Evolutionary conservation across 2,113 vertebrate genomes (phyloP).

Genomic region (Hippocampus barbouri): DNA sequence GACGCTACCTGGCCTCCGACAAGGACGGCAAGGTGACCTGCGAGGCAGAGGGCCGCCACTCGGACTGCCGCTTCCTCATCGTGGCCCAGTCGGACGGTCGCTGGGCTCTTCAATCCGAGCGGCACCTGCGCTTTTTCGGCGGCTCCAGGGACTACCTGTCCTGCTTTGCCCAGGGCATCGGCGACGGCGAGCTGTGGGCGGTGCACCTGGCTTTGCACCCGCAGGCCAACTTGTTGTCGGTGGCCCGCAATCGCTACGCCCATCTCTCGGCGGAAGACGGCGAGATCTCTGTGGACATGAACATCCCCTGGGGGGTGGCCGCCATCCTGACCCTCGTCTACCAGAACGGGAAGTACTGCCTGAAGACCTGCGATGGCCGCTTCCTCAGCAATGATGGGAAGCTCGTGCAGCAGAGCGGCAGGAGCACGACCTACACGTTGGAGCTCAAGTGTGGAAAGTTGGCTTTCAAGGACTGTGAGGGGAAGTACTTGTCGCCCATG

Average conservation of each 20-base stretch:
- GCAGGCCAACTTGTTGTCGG: constrained; percentile 87
- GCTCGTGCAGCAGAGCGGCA: constrained; percentile 74
- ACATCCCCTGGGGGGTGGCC: constrained; percentile 91
- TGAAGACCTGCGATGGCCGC: constrained; percentile 85
- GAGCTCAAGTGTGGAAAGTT: constrained; percentile 90
- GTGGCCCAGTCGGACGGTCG: constrained; percentile 88
- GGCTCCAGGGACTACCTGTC: constrained; percentile 85
- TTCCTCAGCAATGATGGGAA: constrained; percentile 87
- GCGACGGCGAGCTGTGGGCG: constrained; percentile 86
- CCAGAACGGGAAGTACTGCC: constrained; percentile 84
- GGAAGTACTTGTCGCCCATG: constrained; percentile 87
- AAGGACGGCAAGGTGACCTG: constrained; percentile 89
- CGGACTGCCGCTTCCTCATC: constrained; percentile 82
- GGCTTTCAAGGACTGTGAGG: constrained; percentile 93
- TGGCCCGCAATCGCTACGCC: constrained; percentile 89
- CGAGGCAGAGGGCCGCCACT: constrained; percentile 77
- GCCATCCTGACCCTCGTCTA: constrained; percentile 89
- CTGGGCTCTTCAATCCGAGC: constrained; percentile 89
- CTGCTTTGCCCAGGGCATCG: constrained; percentile 87
- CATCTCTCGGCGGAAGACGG: constrained; percentile 84
- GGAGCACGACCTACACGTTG: constrained; percentile 81
- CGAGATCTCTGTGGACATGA: constrained; percentile 82
- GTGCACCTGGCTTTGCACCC: constrained; percentile 92
- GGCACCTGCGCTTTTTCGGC: constrained; percentile 86
- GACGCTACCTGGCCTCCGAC: constrained; percentile 86